Evolutionary conservation across 1,140 invertebrate species (phyloP), one percentile per base, ranked within the genome.

Genomic region (Drosophila jambulina): DNA sequence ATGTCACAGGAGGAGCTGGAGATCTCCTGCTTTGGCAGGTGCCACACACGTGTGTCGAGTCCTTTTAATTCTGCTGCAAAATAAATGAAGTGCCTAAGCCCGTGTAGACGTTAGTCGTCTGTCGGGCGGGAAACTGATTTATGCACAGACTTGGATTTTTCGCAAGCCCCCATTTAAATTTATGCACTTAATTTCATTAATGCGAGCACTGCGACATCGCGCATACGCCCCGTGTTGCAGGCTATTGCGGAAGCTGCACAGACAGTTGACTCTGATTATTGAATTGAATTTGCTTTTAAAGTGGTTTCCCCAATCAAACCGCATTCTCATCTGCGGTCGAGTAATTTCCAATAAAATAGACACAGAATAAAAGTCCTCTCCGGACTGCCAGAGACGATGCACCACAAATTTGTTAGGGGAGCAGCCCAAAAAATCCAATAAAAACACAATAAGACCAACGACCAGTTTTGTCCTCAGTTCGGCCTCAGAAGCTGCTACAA

Each of bases 1-100:
- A 58, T 62, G 57, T 79, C 48, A 53, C 51, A 45, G 56, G 58
- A 19, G 49, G 7, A 1, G 38, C 6, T 3, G 10, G 17, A 17
- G 23, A 17, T 4, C 19, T 34, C 8, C 58, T 54, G 32, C 46
- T 15, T 49, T 71, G 59, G 77, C 49, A 72, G 60, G 49, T 49
- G 23, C 27, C 57, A 57, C 54, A 75, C 46, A 60, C 62, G 71
- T 76, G 54, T 72, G 53, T 45, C 23, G 67, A 27, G 36, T 51
- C 43, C 84, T 82, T 75, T 88, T 80, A 80, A 88, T 83, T 80
- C 63, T 34, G 60, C 40, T 76, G 58, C 58, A 54, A 64, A 74
- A 78, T 83, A 80, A 83, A 82, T 87, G 68, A 80, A 71, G 80
- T 72, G 59, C 58, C 86, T 83, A 77, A 83, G 80, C 62, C 58